Conservation (phyloP, 2,888 invertebrate species). For the Prosapia bicincta region DNA sequence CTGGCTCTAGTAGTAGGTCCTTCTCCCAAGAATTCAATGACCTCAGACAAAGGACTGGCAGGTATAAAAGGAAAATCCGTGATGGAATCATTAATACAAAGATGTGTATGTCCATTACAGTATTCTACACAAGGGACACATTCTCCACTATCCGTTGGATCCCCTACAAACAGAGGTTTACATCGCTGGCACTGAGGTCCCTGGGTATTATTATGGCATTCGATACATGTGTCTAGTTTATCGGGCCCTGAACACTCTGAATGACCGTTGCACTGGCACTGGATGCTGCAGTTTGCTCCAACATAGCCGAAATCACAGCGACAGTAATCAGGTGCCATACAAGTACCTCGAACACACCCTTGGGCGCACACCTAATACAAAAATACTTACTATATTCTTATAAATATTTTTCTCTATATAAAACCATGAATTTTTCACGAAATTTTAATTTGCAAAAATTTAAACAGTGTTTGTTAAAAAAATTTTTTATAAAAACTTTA, state of each 20-base stretch:
- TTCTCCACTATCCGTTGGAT: constrained; percentile 74
- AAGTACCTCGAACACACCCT: constrained; percentile 82
- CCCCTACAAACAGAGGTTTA: constrained; percentile 85
- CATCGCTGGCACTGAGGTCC: constrained; percentile 89
- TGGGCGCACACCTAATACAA: constrained; percentile 61
- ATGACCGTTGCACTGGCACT: constrained; percentile 94
- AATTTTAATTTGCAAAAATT: too few relatives aligned
- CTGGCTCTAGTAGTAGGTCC: constrained; percentile 69
- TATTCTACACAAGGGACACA: constrained; percentile 86
- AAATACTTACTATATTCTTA: too few relatives aligned
- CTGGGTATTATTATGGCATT: constrained; percentile 88
- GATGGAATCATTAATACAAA: constrained; percentile 62
- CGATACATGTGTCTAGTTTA: constrained; percentile 72
- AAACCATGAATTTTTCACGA: too few relatives aligned
- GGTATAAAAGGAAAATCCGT: constrained; percentile 39
- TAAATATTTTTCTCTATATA: too few relatives aligned
- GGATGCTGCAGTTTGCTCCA: constrained; percentile 88
- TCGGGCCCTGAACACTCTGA: constrained; percentile 87
- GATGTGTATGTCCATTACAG: constrained; percentile 74
- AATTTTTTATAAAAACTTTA: too few relatives aligned
- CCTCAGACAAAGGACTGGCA: constrained; percentile 53
- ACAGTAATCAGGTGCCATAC: constrained; percentile 79
- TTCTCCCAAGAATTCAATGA: constrained; percentile 63
- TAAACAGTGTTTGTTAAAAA: too few relatives aligned
- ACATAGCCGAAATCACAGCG: constrained; percentile 93